These are phyloP conservation scores for Sminthurides aquaticus DNA, from an alignment of 2,888 invertebrate species.

Conservation along the genomic window DNA sequence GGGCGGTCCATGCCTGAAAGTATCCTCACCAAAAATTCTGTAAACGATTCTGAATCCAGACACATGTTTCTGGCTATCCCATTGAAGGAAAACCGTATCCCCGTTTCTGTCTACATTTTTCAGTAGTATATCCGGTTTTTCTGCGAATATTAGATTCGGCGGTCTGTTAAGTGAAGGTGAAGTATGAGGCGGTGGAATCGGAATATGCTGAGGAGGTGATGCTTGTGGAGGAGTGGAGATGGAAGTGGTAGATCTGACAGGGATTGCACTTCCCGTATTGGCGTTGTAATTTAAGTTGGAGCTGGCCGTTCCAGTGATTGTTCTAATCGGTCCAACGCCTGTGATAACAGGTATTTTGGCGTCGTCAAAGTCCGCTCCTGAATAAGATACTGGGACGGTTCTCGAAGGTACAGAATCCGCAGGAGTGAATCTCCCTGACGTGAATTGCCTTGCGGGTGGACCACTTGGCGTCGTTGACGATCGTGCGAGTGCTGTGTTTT, in stretches of 20 bases:
- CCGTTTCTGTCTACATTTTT: conserved; percentile 75
- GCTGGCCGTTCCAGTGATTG: conserved; percentile 18
- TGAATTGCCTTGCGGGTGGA: conserved; percentile 34
- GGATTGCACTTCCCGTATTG: conserved; percentile 26
- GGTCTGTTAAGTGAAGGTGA: conserved; percentile 21
- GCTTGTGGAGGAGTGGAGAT: conserved; percentile 16
- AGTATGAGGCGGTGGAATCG: conserved; percentile 25
- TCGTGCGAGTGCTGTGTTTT: conserved; percentile 24
- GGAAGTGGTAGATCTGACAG: conserved; percentile 24
- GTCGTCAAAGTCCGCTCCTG: conserved; percentile 38
- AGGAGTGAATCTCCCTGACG: conserved; percentile 5
- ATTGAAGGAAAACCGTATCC: conserved; percentile 71
- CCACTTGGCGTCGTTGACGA: conserved; percentile 43
- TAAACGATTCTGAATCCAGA: conserved; percentile 84
- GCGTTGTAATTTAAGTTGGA: conserved; percentile 16
- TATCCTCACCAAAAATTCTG: conserved; percentile 78
- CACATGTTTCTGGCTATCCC: conserved; percentile 76
- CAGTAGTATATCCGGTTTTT: conserved; percentile 57
- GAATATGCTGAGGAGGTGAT: conserved; percentile 18
- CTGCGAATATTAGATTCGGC: conserved; percentile 41
- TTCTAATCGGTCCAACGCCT: conserved; percentile 37
- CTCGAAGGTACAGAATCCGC: conserved; percentile 18
- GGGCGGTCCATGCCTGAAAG: conserved; percentile 82
- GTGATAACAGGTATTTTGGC: conserved; percentile 42
- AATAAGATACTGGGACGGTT: conserved; percentile 15